Base-by-base conservation (phyloP, 2,888 invertebrate species). In the Heliconius cydno region DNA sequence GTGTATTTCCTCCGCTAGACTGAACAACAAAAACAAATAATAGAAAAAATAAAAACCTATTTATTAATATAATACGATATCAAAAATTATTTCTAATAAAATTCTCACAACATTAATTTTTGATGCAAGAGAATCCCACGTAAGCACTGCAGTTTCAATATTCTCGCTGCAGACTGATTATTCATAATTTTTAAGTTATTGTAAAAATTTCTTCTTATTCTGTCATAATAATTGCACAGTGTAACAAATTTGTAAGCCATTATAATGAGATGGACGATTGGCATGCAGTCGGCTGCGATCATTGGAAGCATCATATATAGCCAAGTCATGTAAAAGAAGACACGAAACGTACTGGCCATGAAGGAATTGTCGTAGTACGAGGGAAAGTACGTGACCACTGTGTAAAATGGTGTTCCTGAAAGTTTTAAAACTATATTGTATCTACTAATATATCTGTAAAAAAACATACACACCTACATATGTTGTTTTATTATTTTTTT, bases 291-390 rank as follows among this genome's bases (percentile, higher is more conserved):
- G 0, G 92, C 90, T 2, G 92, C 90, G 90, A 94, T 92, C 94
- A 94, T 94, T 0, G 93, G 93, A 4, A 93, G 85, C 94, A 94
- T 94, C 93, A 94, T 92, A 79, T 93, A 93, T 60, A 92, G 74
- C 93, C 93, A 94, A 3, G 91, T 92, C 13, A 90, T 78, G 82
- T 93, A 93, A 84, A 94, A 94, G 78, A 93, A 92, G 73, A 92
- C 86, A 38, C 93, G 90, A 72, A 91, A 86, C 74, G 85, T 85
- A 73, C 87, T 87, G 7, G 93, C 92, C 2, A 84, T 75, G 13
- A 77, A 79, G 3, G 94, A 90, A 13, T 84, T 84, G 84, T 93
- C 92, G 2, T 90, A 88, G 83, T 93, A 94, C 81, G 85, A 77
- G 6, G 94, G 94, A 52, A 90, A 88, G 86, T 91, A 93, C 60